Evolutionary conservation across 2,888 invertebrate species (phyloP).

Genomic region (Drosophila longiperda): DNA sequence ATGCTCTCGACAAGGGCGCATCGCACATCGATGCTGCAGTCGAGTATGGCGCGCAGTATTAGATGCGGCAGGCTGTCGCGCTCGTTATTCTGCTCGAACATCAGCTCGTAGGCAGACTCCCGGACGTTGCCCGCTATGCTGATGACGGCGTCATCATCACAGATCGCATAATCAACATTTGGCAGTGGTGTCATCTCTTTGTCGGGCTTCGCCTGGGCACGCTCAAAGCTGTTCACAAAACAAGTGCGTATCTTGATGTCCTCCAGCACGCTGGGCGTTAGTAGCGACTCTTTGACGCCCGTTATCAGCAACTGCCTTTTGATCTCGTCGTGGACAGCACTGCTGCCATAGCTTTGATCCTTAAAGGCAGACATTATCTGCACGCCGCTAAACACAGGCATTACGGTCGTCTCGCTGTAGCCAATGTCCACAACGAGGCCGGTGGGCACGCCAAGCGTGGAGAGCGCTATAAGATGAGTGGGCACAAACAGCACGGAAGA

Average conservation of each 20-base stretch:
- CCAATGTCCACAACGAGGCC: slow-evolving; percentile 95
- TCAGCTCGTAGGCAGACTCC: slow-evolving; percentile 92
- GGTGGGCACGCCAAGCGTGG: slow-evolving; percentile 92
- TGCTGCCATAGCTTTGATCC: slow-evolving; percentile 91
- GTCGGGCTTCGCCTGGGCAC: slow-evolving; percentile 87
- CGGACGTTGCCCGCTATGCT: slow-evolving; percentile 89
- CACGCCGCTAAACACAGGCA: slow-evolving; percentile 94
- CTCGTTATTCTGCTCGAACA: slow-evolving; percentile 94
- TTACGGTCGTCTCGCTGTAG: slow-evolving; percentile 91
- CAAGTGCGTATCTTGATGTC: slow-evolving; percentile 94
- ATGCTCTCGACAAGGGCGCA: slow-evolving; percentile 92
- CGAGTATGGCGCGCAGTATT: slow-evolving; percentile 92
- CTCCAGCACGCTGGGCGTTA: slow-evolving; percentile 88
- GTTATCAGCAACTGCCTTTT: slow-evolving; percentile 85
- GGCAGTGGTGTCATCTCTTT: slow-evolving; percentile 86
- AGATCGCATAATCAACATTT: slow-evolving; percentile 89
- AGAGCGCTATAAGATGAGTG: slow-evolving; percentile 92
- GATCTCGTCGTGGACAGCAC: slow-evolving; percentile 89
- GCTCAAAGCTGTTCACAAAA: slow-evolving; percentile 91
- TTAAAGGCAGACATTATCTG: slow-evolving; percentile 94
- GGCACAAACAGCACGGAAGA: slow-evolving; percentile 93
- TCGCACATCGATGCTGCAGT: slow-evolving; percentile 93
- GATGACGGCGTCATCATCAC: slow-evolving; percentile 87
- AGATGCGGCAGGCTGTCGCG: slow-evolving; percentile 93
- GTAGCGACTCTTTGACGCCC: slow-evolving; percentile 83